Evolutionary conservation across 2,888 invertebrate genomes (phyloP).

Genomic region (Ochropacha duplaris): DNA sequence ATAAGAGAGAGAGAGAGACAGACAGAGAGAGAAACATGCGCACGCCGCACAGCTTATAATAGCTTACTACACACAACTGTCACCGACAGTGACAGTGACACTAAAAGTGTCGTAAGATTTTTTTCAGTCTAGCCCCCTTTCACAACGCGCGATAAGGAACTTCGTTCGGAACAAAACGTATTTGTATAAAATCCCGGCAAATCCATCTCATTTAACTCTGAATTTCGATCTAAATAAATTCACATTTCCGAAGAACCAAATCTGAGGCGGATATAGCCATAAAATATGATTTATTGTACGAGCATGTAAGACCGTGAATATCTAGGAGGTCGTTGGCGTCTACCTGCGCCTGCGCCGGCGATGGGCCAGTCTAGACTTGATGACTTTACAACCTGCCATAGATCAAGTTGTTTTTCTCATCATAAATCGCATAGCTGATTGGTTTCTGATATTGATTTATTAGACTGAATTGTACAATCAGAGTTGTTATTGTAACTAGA

Average conservation of each 20-base stretch:
- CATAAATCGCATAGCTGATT: not conserved
- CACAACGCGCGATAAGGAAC: no score
- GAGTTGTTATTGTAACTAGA: not conserved
- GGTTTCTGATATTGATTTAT: not conserved
- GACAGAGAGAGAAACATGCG: no score
- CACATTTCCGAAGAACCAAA: not conserved
- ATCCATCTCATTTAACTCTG: not conserved
- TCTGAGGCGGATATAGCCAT: not conserved
- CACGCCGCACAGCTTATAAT: no score
- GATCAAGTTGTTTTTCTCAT: not conserved
- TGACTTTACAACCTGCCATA: not conserved
- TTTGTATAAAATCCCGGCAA: not conserved
- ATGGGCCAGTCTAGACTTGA: conserved; percentile 3
- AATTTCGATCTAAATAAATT: not conserved
- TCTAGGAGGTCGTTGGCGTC: not conserved
- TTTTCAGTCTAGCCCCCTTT: no score
- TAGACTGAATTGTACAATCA: not conserved
- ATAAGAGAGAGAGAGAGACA: no score
- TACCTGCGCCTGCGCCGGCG: not conserved
- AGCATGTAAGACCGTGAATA: not conserved
- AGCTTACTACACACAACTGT: no score
- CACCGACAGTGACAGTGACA: no score
- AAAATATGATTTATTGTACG: not conserved
- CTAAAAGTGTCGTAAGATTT: no score
- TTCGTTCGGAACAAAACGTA: no score